Percentiles rank a stretch among this genome's conserved stretches.
Evolutionary conservation across 2,888 invertebrate genomes (phyloP).

Genomic region (Stomorhina lunata): DNA sequence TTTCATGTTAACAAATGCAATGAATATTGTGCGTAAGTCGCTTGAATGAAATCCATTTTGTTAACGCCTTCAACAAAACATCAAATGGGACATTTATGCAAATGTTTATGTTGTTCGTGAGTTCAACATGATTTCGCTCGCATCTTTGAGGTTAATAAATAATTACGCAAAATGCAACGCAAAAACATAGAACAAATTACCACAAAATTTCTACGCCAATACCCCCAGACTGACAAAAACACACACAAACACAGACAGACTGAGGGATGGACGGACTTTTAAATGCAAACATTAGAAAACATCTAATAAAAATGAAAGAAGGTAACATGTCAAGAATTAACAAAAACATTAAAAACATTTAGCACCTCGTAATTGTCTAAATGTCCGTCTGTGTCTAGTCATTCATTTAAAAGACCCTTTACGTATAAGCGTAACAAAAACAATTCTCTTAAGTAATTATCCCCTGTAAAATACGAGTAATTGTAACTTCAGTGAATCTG

Average conservation of each 20-base stretch:
- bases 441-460: slow-evolving; percentile 40
- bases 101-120: slow-evolving; percentile 26
- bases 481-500: neutral
- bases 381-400: neutral
- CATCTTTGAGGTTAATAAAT: slow-evolving; percentile 58
- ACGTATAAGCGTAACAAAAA: neutral
- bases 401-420: neutral
- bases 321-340: slow-evolving; percentile 43
- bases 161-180: slow-evolving; percentile 47
- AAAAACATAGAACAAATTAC: neutral
- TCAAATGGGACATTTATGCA: neutral
- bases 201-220: slow-evolving; percentile 21
- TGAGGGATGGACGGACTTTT: too few species aligned
- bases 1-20: slow-evolving; percentile 2
- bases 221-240: neutral
- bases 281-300: too few species aligned
- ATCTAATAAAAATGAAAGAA: neutral
- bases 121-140: slow-evolving; percentile 32
- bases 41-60: slow-evolving; percentile 39
- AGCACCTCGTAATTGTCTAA: neutral
- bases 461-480: neutral
- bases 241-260: too few species aligned
- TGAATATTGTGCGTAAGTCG: slow-evolving; percentile 37
- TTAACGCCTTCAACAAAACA: slow-evolving; percentile 13
- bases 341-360: neutral